phyloP scores from a whole-genome alignment of 2,113 vertebrate genomes.

The Oenanthe oenanthe region DNA sequence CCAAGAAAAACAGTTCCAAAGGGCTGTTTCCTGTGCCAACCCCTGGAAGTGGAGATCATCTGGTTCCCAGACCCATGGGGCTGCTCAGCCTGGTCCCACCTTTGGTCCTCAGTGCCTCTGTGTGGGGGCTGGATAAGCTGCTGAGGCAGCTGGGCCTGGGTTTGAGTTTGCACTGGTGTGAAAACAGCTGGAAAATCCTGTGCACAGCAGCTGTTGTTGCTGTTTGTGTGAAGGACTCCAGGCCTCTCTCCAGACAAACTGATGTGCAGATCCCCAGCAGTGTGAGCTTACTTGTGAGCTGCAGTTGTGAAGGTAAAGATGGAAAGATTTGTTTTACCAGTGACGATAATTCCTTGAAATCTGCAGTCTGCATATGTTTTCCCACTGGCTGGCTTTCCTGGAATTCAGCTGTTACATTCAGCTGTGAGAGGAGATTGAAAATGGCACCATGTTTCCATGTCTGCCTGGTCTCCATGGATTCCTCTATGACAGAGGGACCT shows the following conservation, averaged over 20 bases:
- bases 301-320: background rate
- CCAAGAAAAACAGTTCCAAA: background rate
- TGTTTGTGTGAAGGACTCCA: background rate
- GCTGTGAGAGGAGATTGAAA: background rate
- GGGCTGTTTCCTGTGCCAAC: background rate
- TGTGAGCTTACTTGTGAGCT: background rate
- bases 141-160: background rate
- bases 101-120: background rate
- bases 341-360: background rate
- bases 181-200: background rate
- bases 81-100: background rate
- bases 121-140: background rate
- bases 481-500: background rate
- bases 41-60: background rate
- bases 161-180: background rate
- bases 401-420: background rate
- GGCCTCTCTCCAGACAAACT: background rate
- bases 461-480: background rate
- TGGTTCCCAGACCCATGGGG: background rate
- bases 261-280: background rate
- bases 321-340: background rate
- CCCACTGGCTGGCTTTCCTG: background rate
- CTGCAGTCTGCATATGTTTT: background rate
- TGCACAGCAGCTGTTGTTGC: rapidly evolving
- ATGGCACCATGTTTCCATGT: background rate